phyloP scores from a whole-genome alignment of 2,888 invertebrate species.

The Homarus gammarus region DNA sequence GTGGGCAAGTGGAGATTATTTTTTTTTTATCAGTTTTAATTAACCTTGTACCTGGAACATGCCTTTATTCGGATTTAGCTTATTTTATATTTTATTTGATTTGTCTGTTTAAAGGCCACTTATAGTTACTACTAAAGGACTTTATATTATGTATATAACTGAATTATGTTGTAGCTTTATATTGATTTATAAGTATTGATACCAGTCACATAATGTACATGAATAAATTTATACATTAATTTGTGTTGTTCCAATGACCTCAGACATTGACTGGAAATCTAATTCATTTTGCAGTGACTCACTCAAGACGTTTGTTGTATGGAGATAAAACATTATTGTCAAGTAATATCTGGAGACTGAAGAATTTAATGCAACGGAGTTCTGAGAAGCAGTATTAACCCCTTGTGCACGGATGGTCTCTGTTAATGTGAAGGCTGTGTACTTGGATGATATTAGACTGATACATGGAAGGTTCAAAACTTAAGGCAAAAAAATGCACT shows the following conservation, averaged over 20 bases:
- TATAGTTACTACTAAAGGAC: conserved; percentile 64
- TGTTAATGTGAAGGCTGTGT: too few relatives aligned
- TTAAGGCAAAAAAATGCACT: too few relatives aligned
- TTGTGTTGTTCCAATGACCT: not conserved
- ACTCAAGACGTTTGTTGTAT: too few relatives aligned
- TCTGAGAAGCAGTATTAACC: too few relatives aligned
- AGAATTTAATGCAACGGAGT: too few relatives aligned
- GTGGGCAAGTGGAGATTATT: conserved; percentile 35
- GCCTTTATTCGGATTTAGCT: conserved; percentile 58
- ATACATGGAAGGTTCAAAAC: too few relatives aligned
- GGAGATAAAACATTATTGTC: too few relatives aligned
- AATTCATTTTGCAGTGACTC: too few relatives aligned
- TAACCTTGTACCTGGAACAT: conserved; percentile 70
- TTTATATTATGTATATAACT: conserved; percentile 63
- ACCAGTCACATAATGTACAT: conserved; percentile 50
- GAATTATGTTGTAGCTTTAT: conserved; percentile 60
- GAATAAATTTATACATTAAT: conserved; percentile 28
- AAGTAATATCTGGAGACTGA: too few relatives aligned
- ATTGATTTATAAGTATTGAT: conserved; percentile 51
- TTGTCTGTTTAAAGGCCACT: conserved; percentile 59
- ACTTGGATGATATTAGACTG: too few relatives aligned
- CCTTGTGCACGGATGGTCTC: too few relatives aligned
- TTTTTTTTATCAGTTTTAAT: conserved; percentile 21
- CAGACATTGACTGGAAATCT: too few relatives aligned
- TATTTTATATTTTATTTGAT: conserved; percentile 66